Evolutionary conservation across 2,888 invertebrate genomes (phyloP), one percentile per base, ranked within the genome.

Genomic region (Drosophila antonietae): DNA sequence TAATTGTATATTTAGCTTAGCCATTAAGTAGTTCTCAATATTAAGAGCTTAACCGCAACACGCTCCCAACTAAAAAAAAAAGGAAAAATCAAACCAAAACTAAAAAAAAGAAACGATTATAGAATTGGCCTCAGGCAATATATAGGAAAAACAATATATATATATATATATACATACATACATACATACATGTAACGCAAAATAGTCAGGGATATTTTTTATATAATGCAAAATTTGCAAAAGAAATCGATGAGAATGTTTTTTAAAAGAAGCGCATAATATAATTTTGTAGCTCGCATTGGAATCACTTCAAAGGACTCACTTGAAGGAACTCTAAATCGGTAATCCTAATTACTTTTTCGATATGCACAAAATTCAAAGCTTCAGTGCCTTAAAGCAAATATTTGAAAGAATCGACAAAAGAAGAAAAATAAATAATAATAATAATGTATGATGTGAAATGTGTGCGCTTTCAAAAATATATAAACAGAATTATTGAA

Each of bases 301-400:
- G 53, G 60, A 52, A 59, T 52, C 44, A 20, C 43, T 69, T 59
- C 47, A 53, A 72, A 51, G 37, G 31, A 37, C 2, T 23, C 14
- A 57, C 53, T 41, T 59, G 62, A 68, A 63, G 58, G 23, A 35
- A 55, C 18, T 56, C 41, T 56, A 53, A 52, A 52, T 73, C 39
- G 66, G 64, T 67, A 69, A 73, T 61, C 57, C 71, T 74, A 73
- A 74, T 83, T 78, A 78, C 52, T 70, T 64, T 68, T 84, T 83
- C 73, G 71, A 76, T 68, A 88, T 87, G 90, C 90, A 90, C 85
- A 90, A 89, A 90, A 90, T 85, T 91, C 78, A 88, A 84, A 84
- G 91, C 91, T 91, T 91, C 91, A 91, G 90, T 91, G 90, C 90
- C 90, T 91, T 91, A 91, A 91, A 80, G 90, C 88, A 83, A 83